These are phyloP conservation scores for Scopus umbretta DNA, from an alignment of 2,113 vertebrate species.

Conservation along the genomic window DNA sequence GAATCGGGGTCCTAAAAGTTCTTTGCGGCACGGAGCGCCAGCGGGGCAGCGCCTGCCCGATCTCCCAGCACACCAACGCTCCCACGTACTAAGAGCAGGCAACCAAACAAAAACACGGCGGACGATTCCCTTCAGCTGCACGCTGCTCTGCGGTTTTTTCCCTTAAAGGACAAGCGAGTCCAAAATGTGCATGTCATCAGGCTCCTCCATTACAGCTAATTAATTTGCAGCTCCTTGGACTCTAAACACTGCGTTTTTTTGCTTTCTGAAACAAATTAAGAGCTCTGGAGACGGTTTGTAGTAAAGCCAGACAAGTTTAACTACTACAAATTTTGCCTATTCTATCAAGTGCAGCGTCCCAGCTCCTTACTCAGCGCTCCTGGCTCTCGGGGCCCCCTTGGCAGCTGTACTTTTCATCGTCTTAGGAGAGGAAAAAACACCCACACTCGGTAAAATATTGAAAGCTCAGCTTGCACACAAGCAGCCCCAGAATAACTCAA, in stretches of 20 bases:
- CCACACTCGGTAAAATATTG: not conserved
- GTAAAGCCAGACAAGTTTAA: not conserved
- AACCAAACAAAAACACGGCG: not conserved
- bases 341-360: not conserved
- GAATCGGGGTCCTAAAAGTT: not conserved
- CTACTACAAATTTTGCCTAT: not conserved
- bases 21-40: not conserved
- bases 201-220: not conserved
- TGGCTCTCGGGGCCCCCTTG: not conserved
- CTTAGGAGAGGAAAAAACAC: not conserved
- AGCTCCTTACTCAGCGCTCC: not conserved
- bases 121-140: not conserved
- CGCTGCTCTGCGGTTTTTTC: slow-evolving; percentile 18
- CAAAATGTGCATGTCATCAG: not conserved
- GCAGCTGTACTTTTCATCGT: not conserved
- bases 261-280: not conserved
- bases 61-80: not conserved
- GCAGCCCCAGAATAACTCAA: not conserved
- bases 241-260: not conserved
- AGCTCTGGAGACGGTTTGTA: not conserved
- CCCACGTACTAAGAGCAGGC: not conserved
- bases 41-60: not conserved
- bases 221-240: not conserved
- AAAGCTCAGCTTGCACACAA: not conserved
- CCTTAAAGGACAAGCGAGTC: slow-evolving; percentile 44